Evolutionary conservation across 2,797 vertebrate species (phyloP).

Genomic region (Microctenopoma stevenorrisi): DNA sequence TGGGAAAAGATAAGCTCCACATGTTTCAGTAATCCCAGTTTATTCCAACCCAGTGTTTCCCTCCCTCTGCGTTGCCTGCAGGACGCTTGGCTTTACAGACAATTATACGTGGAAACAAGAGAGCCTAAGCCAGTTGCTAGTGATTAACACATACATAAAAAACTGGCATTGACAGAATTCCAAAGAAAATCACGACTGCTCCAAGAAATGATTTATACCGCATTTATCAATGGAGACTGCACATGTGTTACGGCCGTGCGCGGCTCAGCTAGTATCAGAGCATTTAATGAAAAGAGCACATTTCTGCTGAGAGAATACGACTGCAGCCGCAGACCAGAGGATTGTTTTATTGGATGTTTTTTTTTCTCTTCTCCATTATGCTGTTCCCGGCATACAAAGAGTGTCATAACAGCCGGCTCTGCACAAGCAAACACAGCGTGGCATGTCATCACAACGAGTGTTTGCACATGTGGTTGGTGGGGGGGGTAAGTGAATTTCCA

Average conservation of each 20-base stretch:
- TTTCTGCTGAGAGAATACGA: not conserved
- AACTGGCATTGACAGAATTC: slow-evolving; percentile 5
- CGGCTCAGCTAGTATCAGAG: not conserved
- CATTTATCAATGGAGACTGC: not conserved
- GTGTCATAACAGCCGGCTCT: slow-evolving; percentile 30
- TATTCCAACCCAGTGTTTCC: slow-evolving; percentile 36
- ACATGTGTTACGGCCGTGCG: not conserved
- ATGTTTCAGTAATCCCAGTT: slow-evolving; percentile 53
- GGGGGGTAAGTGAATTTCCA: slow-evolving; percentile 23
- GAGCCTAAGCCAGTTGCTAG: slow-evolving; percentile 37
- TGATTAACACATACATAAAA: slow-evolving; percentile 48
- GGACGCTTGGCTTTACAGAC: slow-evolving; percentile 59
- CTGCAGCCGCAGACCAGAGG: slow-evolving; percentile 4
- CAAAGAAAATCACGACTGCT: slow-evolving; percentile 1
- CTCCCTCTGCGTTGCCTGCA: slow-evolving; percentile 44
- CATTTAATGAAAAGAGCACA: slow-evolving; percentile 11
- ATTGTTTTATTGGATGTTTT: slow-evolving; percentile 16
- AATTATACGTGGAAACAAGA: slow-evolving; percentile 68
- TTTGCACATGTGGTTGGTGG: not conserved
- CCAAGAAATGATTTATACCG: not conserved
- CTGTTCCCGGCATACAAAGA: slow-evolving; percentile 4
- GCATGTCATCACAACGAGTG: slow-evolving; percentile 31
- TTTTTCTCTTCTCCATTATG: not conserved
- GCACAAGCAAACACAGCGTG: slow-evolving; percentile 36
- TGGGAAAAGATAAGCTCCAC: slow-evolving; percentile 10